Base-by-base conservation (phyloP, 2,888 invertebrate genomes). In the Pedicia rivosa region DNA sequence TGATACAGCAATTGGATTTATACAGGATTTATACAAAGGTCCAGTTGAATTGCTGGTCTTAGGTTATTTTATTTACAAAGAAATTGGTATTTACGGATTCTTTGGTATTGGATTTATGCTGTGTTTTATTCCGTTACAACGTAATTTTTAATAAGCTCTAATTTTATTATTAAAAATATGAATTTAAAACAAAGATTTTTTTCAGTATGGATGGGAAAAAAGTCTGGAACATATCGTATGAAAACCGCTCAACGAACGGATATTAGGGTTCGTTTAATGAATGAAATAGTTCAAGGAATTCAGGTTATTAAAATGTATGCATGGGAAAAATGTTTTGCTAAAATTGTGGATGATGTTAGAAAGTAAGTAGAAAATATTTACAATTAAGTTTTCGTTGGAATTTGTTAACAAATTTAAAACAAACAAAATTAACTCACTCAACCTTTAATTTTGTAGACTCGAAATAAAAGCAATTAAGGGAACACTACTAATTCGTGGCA, bases 261-360 rank as follows among this genome's bases (percentile, higher is more conserved):
- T 54, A 77, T 74, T 46, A 65, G 91, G 48, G 80, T 91, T 10
- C 70, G 83, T 40, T 60, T 86, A 24, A 90, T 91, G 74, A 80
- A 78, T 52, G 91, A 92, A 68, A 80, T 91, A 40, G 78, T 92
- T 34, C 73, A 71, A 34, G 87, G 86, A 1, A 88, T 92, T 53
- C 76, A 78, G 63, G 81, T 90, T 1, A 86, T 92, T 42, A 92
- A 92, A 65, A 91, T 91, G 90, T 91, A 90, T 55, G 79, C 87
- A 2, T 92, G 91, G 81, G 92, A 92, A 59, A 72, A 72, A 46
- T 81, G 87, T 1, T 91, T 91, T 55, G 73, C 77, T 35, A 57
- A 68, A 14, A 63, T 84, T 1, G 73, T 86, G 9, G 68, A 64
- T 34, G 52, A 62, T 5, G 68, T 73, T 3, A 59, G 83, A 47